Evolutionary conservation across 2,888 invertebrate species (phyloP).

Genomic region (Merodon equestris): DNA sequence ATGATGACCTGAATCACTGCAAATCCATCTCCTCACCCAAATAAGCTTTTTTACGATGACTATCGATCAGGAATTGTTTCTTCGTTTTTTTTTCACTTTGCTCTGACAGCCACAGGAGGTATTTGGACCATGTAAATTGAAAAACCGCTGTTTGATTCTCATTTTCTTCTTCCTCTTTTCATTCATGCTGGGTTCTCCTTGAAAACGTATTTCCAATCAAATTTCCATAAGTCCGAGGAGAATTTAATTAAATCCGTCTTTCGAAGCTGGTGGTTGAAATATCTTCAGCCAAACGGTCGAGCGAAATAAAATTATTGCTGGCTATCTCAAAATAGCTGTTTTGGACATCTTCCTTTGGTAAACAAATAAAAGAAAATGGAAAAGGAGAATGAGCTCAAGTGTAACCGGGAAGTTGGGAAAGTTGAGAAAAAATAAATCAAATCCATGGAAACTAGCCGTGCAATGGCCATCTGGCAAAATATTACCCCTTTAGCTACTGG

Average conservation of each 20-base stretch:
- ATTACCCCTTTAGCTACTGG: background rate
- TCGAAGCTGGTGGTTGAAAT: background rate
- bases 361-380: background rate
- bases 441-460: conserved; percentile 4
- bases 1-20: no score
- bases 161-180: no score
- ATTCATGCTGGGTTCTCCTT: background rate
- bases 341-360: background rate
- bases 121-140: conserved; percentile 31
- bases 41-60: no score
- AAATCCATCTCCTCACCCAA: no score
- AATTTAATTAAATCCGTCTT: conserved; percentile 41
- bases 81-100: no score
- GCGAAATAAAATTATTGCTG: conserved; percentile 22
- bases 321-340: background rate
- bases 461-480: conserved; percentile 20
- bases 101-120: background rate
- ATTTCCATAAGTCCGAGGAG: conserved; percentile 35
- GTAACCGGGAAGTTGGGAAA: conserved; percentile 6
- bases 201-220: conserved; percentile 35
- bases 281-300: background rate
- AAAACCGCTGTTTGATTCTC: conserved; percentile 10
- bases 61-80: no score
- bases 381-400: background rate
- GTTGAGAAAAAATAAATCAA: background rate